A percentile compares a stretch with the other conserved stretches of the same genome.
phyloP scores from a whole-genome alignment of 2,797 vertebrate species.

The Selene dorsalis region DNA sequence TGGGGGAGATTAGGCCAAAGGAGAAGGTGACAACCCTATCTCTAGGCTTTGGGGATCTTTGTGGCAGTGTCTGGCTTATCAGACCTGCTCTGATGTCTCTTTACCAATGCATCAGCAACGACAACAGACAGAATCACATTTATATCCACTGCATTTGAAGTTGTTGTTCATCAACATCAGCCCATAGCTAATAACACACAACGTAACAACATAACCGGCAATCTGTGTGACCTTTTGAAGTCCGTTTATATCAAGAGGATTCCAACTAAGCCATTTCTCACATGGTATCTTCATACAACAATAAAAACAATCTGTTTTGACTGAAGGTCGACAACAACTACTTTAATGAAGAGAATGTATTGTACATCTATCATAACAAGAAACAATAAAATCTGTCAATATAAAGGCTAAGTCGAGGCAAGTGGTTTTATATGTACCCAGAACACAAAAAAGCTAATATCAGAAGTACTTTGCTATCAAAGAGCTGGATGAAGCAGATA shows the following conservation, averaged over 20 bases:
- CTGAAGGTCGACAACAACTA: neutral
- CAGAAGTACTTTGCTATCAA: constrained; percentile 6
- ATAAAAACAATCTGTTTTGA: neutral
- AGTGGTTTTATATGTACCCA: neutral
- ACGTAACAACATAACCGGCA: neutral
- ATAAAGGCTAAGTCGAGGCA: constrained; percentile 7
- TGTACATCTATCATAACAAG: constrained; percentile 9
- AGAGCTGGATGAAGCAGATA: constrained; percentile 33
- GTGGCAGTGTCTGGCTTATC: constrained; percentile 66
- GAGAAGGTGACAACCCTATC: constrained; percentile 64
- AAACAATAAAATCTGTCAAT: neutral
- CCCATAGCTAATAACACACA: neutral
- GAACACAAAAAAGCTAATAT: constrained; percentile 1
- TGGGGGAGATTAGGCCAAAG: constrained; percentile 72
- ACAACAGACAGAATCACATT: constrained; percentile 49
- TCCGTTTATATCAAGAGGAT: neutral
- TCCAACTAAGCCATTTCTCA: neutral
- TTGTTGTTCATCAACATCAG: constrained; percentile 1
- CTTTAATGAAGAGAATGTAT: neutral
- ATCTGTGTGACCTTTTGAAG: neutral
- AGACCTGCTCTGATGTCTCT: constrained; percentile 69
- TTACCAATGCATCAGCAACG: constrained; percentile 65
- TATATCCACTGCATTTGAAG: constrained; percentile 26
- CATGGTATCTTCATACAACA: neutral
- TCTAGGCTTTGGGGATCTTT: constrained; percentile 65